Evolutionary conservation across 1,140 invertebrate species (phyloP), one percentile per base, ranked within the genome.

Genomic region (Bombus impatiens): DNA sequence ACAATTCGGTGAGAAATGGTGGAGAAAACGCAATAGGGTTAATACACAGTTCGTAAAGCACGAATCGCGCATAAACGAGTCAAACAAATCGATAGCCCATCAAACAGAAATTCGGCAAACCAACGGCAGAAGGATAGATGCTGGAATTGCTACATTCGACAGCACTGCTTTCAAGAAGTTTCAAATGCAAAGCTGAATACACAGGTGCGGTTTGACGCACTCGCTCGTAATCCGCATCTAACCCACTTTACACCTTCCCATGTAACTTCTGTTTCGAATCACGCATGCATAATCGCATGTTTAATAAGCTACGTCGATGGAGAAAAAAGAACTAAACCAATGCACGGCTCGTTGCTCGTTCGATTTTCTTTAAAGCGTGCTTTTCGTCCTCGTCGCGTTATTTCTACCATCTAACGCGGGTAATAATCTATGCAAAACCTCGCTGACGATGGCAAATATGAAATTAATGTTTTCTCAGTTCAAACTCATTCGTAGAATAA

Each of bases 181-280:
- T 62, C 37, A 22, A 13, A 35, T 25, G 70, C n/a, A 68, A 18
- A n/a, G 40, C 18, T 59, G 68, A 62, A 71, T 75, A 47, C 47
- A 65, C 53, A 57, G 44, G 22, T 32, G 67, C 70, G 44, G 13
- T 40, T 22, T 25, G 22, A 75, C 71, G 40, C 71, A 47, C n/a
- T 47, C 32, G 28, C 42, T 75, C 37, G 59, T 18, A 47, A 82
- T 75, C 44, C 80, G 59, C 37, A 44, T 65, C 44, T 76, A 82
- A 82, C 81, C 71, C 71, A 76, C 71, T 82, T 75, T 76, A 53
- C 74, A 65, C 57, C 57, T 65, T 67, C 25, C 35, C 35, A 37
- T 10, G 35, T 37, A 57, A 78, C 12, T 65, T 59, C 44, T 44
- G n/a, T 18, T 28, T 42, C 71, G 71, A 32, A 32, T 42, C 12